Evolutionary conservation across 2,888 invertebrate genomes (phyloP), one percentile per base, ranked within the genome.

Genomic region (Sthenelais limicola): DNA sequence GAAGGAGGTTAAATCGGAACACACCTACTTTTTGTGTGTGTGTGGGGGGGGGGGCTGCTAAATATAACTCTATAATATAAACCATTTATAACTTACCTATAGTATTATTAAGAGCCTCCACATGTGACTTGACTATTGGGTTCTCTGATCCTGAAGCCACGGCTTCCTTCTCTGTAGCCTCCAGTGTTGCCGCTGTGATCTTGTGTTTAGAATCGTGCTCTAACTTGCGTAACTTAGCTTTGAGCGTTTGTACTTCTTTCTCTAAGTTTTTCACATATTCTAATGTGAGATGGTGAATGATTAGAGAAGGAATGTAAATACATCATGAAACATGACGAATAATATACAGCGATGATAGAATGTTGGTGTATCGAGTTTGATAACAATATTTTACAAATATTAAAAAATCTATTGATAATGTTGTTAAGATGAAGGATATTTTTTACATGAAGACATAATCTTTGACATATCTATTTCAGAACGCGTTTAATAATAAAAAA

Each of bases 61-160:
- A 0, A 33, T 24, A 24, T 43, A 67, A 32, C 9, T 18, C 28
- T 18, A 7, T 43, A 30, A 51, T 21, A 21, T 21, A 7, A 28
- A 21, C 51, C 28, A 51, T 51, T 66, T n/a, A n/a, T n/a, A n/a
- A n/a, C n/a, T 75, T 76, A 86, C 87, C 85, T 67, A 87, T 83
- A 18, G 79, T 75, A 62, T 83, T 82, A 78, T 87, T 86, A 4
- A 87, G 79, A 21, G 84, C 79, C 77, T 82, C 80, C 32, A 87
- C 81, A 69, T 87, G 86, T 47, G 74, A 79, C 58, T 80, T 79
- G 12, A 86, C 77, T 15, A 81, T 72, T 3, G 76, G 73, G 70
- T 82, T 84, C 74, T 84, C 84, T 58, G 68, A 68, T 54, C 52
- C 68, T 9, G 32, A 35, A 12, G 56, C 38, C 47, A 58, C 51